These are phyloP conservation scores for Piprites chloris DNA, from an alignment of 2,113 vertebrate genomes.

Conservation along the genomic window DNA sequence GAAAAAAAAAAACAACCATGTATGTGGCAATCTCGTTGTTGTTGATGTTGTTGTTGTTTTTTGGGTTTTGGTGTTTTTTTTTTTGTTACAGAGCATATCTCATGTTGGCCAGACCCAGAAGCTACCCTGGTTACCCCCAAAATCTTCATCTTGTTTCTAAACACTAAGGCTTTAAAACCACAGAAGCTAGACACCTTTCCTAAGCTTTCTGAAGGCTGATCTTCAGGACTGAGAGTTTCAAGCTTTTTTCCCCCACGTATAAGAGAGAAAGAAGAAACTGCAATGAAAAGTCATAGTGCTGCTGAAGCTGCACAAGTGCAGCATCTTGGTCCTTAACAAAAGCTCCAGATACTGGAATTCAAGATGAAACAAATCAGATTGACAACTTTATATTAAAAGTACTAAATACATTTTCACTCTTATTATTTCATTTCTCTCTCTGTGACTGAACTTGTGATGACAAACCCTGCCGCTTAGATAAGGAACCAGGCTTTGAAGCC, in stretches of 20 bases:
- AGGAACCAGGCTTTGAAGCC: background rate
- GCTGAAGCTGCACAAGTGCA: background rate
- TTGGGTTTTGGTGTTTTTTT: background rate
- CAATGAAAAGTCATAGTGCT: background rate
- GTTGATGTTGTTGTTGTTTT: too few relatives aligned
- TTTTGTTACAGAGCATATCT: background rate
- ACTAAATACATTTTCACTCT: background rate
- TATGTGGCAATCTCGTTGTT: background rate
- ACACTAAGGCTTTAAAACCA: background rate
- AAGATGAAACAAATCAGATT: background rate
- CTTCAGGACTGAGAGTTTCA: background rate
- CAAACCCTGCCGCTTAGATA: background rate
- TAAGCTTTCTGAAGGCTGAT: background rate
- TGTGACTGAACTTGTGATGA: background rate
- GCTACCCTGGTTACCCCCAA: background rate
- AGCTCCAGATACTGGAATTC: background rate
- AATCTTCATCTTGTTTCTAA: background rate
- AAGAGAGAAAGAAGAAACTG: background rate
- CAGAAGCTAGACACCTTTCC: background rate
- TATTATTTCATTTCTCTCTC: background rate
- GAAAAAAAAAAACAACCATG: background rate
- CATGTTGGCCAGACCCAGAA: background rate
- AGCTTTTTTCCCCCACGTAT: background rate
- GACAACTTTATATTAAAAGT: background rate
- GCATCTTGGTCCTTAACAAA: background rate